Base-by-base conservation (phyloP, 1,140 invertebrate species). In the Apis cerana region DNA sequence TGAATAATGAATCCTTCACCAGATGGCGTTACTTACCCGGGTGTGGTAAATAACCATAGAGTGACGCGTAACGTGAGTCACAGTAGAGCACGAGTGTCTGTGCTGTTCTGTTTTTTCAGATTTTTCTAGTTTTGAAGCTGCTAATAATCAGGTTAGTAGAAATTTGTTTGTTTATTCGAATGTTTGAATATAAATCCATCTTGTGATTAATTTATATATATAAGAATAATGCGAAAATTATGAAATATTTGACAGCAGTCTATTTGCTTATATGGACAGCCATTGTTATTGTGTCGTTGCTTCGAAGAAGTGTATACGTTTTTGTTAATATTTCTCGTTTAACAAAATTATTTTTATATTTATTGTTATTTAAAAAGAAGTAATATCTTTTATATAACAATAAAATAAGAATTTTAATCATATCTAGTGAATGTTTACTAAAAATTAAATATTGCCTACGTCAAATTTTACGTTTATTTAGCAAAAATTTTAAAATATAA, bases 11-110 rank as follows among this genome's bases (percentile, higher is more conserved):
- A 62, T 76, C 19, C 56, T 62, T 69, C 81, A 67, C 59, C 74
- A 88, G 89, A 85, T 82, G 82, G 77, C 70, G 79, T 61, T 81
- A 79, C 71, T 13, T 76, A 21, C 3, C 64, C 88, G 89, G 89
- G 88, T 90, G 89, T 90, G 89, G 89, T 89, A 82, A 89, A 89
- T 88, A 59, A 86, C 75, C 85, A 88, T 65, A 77, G 80, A 86
- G 90, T 90, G 84, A 90, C 86, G 86, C 87, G 85, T 85, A 88
- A 85, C 82, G 89, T 90, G 84, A 90, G 84, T 91, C 87, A 90
- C 82, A 83, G 77, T 77, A 27, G 33, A 74, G 59, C 64, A 75
- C 62, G 74, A 75, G 68, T 59, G 21, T 58, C 76, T 56, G 56
- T 62, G 10, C 50, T 17, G 83, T 78, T 75, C 82, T 76, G 59